phyloP scores from a whole-genome alignment of 1,140 invertebrate genomes.

The Akabosia matsudoensis region DNA sequence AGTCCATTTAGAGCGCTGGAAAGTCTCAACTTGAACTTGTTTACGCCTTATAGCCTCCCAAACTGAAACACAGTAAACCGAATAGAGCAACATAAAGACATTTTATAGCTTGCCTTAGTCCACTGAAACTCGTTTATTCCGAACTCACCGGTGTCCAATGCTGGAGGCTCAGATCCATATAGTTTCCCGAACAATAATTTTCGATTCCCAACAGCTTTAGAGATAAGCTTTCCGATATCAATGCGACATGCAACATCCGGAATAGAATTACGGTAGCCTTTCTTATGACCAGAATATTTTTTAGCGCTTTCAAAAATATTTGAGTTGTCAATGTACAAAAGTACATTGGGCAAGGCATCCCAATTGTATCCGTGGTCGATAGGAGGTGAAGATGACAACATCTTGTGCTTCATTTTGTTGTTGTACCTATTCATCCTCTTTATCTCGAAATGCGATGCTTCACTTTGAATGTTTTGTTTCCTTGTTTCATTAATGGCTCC shows the following conservation, averaged over 20 bases:
- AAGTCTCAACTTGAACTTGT: slow-evolving; percentile 33
- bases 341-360: slow-evolving; percentile 15
- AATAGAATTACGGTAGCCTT: slow-evolving; percentile 24
- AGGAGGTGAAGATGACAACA: background rate
- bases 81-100: too few species aligned
- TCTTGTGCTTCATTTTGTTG: background rate
- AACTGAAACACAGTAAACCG: too few species aligned
- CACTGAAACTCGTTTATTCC: too few species aligned
- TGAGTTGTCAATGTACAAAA: slow-evolving; percentile 43
- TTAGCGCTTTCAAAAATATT: slow-evolving; percentile 41
- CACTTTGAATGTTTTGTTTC: background rate
- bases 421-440: background rate
- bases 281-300: slow-evolving; percentile 23
- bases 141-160: slow-evolving; percentile 16
- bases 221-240: slow-evolving; percentile 31
- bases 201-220: slow-evolving; percentile 12
- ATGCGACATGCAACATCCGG: slow-evolving; percentile 28
- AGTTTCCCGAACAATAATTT: slow-evolving; percentile 26
- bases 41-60: slow-evolving; percentile 39
- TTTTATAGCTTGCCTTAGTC: background rate
- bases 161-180: slow-evolving; percentile 39
- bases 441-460: too few species aligned
- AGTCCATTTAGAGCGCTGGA: slow-evolving; percentile 32
- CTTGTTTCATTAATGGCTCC: background rate
- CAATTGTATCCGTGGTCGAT: background rate